A percentile compares a stretch with the other conserved stretches of the same genome.
These are phyloP conservation scores for Lithobates pipiens DNA, from an alignment of 2,797 vertebrate species.

Conservation along the genomic window DNA sequence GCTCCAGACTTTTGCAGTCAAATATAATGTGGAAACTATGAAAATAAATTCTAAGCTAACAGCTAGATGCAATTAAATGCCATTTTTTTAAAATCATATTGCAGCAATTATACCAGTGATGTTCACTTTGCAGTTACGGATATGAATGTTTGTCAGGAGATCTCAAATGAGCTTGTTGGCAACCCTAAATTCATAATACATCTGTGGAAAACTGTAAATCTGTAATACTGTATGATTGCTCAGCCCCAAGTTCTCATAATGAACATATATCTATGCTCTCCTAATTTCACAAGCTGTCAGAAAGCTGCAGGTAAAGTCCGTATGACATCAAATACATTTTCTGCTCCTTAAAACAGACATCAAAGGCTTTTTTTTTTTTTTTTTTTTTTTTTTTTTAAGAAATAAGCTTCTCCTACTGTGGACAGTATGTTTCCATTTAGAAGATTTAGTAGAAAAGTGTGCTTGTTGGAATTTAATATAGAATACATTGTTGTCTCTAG, in stretches of 20 bases:
- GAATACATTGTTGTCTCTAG: constrained; percentile 18
- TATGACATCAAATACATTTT: not conserved
- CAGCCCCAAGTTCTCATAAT: not conserved
- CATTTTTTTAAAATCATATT: not conserved
- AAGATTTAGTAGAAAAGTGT: not conserved
- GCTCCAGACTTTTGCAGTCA: not conserved
- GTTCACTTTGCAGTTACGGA: not conserved
- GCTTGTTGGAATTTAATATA: constrained; percentile 17
- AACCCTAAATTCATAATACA: not conserved
- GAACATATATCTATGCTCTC: not conserved
- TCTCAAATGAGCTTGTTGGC: not conserved
- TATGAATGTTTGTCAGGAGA: not conserved
- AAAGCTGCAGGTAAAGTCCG: not conserved
- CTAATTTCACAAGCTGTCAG: not conserved
- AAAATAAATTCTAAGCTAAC: not conserved
- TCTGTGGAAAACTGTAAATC: not conserved
- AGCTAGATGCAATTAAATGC: not conserved
- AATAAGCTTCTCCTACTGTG: not conserved
- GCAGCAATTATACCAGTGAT: not conserved
- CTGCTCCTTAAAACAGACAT: not conserved
- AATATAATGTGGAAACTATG: not conserved
- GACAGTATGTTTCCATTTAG: constrained; percentile 7
- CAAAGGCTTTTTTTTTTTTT: not conserved
- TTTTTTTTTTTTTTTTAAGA: not conserved
- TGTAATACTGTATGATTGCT: not conserved